Conservation (phyloP, 1,140 invertebrate genomes). For the Drosophila micromelanica region DNA sequence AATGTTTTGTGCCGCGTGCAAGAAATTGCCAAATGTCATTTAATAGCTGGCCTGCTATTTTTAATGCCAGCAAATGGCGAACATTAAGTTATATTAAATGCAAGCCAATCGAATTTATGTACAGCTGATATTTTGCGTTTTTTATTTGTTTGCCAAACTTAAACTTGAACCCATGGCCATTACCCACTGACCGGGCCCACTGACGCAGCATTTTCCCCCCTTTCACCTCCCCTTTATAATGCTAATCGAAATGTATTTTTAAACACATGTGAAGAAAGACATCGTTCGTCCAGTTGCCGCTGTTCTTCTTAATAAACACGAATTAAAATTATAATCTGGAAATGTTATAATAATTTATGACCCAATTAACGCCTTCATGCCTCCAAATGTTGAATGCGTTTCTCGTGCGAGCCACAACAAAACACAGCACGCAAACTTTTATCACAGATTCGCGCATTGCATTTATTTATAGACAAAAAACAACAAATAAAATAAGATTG, state of each 20-base stretch:
- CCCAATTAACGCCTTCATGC: constrained; percentile 72
- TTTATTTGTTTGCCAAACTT: constrained; percentile 35
- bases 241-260: constrained; percentile 33
- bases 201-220: constrained; percentile 15
- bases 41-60: constrained; percentile 26
- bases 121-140: not conserved
- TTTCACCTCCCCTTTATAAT: not conserved
- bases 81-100: not conserved
- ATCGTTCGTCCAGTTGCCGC: constrained; percentile 18
- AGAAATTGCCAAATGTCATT: constrained; percentile 44
- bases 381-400: constrained; percentile 28
- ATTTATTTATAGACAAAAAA: constrained; percentile 66
- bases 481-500: constrained; percentile 52
- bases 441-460: constrained; percentile 70
- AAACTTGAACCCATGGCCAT: constrained; percentile 67
- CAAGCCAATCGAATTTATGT: not conserved
- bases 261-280: constrained; percentile 27
- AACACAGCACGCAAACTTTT: constrained; percentile 59
- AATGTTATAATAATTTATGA: constrained; percentile 71
- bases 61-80: not conserved
- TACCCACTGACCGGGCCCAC: too few relatives aligned
- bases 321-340: constrained; percentile 68
- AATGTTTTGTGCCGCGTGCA: constrained; percentile 51
- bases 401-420: constrained; percentile 6
- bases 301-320: constrained; percentile 21